Base-by-base conservation (phyloP, 2,888 invertebrate genomes). In the Bembecia ichneumoniformis region DNA sequence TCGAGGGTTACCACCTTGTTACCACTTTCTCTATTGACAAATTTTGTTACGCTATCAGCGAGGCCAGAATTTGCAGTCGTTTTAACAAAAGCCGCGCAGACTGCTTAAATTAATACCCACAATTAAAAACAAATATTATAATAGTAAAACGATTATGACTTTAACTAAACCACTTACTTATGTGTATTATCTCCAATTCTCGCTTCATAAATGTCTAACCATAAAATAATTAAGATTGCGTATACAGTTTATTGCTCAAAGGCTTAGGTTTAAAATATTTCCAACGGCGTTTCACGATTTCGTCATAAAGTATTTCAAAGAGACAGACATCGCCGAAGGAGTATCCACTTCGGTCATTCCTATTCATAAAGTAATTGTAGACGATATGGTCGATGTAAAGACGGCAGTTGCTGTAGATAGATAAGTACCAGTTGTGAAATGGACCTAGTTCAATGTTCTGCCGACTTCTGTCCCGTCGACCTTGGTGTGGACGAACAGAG, bases 391-490 rank as follows among this genome's bases (percentile, higher is more conserved):
- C 28, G 28, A 5, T 40, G 5, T 40, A 40, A 13, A 40, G 40
- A 14, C 40, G 40, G n/a, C 14, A 13, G 13, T 40, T 35, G 9
- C 9, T 11, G n/a, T n/a, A n/a, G n/a, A 28, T 9, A 20, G 20
- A 20, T 7, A 9, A 44, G 46, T 40, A 44, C 40, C 16, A 34
- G 43, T 52, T 52, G 50, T 43, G 49, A 50, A 50, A 55, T 36
- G 48, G 50, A 17, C 51, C 48, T 52, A 53, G 51, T 57, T 53
- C 52, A 54, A 53, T 51, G 51, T 49, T 52, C 52, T 11, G 47
- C 50, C 35, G 20, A 40, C 45, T 47, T 35, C 14, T 5, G 11
- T 15, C 43, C 17, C 9, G 36, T 13, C 35, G 44, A 51, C 49
- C 50, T 47, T 49, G 48, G 43, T 35, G 15, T 48, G 35, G 34